A percentile compares a stretch with the other conserved stretches of the same genome.
phyloP scores from a whole-genome alignment of 2,888 invertebrate genomes.

The Hesperia comma region DNA sequence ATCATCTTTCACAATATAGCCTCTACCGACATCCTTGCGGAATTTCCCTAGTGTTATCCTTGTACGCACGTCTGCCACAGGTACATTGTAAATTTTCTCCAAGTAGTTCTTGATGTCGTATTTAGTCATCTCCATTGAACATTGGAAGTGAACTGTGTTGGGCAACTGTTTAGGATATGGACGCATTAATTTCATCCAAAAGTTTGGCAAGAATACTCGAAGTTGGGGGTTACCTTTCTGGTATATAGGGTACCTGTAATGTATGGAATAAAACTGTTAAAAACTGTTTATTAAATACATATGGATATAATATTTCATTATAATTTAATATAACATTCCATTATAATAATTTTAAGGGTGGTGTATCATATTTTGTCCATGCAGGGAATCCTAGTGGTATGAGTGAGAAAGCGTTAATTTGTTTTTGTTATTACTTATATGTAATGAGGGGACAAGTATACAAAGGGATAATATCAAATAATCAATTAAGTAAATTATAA shows the following conservation, averaged over 20 bases:
- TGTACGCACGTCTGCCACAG: conserved; percentile 90
- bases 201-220: conserved; percentile 96
- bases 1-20: conserved; percentile 91
- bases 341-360: no score
- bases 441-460: no score
- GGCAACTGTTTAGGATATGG: conserved; percentile 87
- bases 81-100: conserved; percentile 96
- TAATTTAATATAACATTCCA: no score
- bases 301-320: no score
- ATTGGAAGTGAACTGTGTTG: conserved; percentile 94
- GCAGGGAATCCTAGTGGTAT: no score
- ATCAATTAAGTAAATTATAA: no score
- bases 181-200: conserved; percentile 97
- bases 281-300: no score
- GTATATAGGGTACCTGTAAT: conserved; percentile 93
- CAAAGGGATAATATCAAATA: no score
- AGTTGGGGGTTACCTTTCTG: conserved; percentile 97
- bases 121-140: conserved; percentile 97
- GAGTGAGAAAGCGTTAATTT: no score
- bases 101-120: conserved; percentile 96
- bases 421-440: no score
- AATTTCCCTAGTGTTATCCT: conserved; percentile 89
- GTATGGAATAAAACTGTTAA: conserved; percentile 8
- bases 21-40: conserved; percentile 82
- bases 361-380: no score